Base-by-base conservation (phyloP, 2,888 invertebrate species). In the Eristalis tenax region DNA sequence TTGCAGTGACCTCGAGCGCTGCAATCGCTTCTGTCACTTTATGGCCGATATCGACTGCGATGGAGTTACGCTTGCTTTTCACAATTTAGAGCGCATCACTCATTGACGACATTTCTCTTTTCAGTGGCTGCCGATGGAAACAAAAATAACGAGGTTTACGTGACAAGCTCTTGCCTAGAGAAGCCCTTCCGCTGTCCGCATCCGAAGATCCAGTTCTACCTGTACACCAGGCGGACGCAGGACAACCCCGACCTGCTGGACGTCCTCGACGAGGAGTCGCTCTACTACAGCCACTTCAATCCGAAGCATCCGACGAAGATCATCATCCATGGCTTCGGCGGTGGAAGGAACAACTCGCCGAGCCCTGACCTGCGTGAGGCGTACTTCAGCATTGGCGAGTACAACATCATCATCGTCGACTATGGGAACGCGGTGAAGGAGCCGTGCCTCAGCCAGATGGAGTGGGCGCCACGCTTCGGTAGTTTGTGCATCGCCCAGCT, bases 291-390 rank as follows among this genome's bases (percentile, higher is more conserved):
- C 0, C 95, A 94, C 89, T 98, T 97, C 92, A 96, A 98, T 92
- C 94, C 95, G 0, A 94, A 94, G 0, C 95, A 97, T 92, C 96
- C 96, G 0, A 97, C 97, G 5, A 98, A 98, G 93, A 94, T 98
- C 26, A 95, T 98, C 64, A 97, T 98, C 22, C 98, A 98, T 91
- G 98, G 98, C 6, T 98, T 98, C 90, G 97, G 97, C 0, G 97
- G 97, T 0, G 97, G 97, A 0, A 94, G 97, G 86, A 95, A 96
- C 91, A 94, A 96, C 40, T 96, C 97, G 0, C 97, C 97, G 0
- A 97, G 97, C 91, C 97, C 97, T 0, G 97, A 97, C 91, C 95
- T 97, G 93, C 94, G 97, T 71, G 95, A 96, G 91, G 97, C 97
- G 0, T 97, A 97, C 92, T 97, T 97, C 91, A 94, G 94, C 50